Percentiles rank a stretch among this genome's conserved stretches.
Evolutionary conservation across 92 coral and sea anemone genomes (phyloP).

Genomic region (Bergia sp.): DNA sequence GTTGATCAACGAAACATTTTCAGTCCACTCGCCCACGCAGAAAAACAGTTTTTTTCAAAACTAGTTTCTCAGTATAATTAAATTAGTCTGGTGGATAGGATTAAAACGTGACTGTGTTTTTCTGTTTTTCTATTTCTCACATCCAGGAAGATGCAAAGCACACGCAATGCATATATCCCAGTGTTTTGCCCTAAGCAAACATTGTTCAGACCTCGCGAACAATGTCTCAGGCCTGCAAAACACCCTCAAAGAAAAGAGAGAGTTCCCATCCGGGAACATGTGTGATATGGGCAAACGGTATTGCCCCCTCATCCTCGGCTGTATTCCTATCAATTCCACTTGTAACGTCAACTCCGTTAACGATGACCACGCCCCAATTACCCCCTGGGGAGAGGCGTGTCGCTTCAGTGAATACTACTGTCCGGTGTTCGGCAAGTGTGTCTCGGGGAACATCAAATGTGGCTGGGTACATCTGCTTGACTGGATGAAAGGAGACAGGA

Average conservation of each 20-base stretch:
- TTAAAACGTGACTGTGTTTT: neutral
- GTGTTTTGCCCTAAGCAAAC: slow-evolving; percentile 23
- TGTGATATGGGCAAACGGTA: slow-evolving; percentile 21
- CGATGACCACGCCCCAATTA: slow-evolving; percentile 13
- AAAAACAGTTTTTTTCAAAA: too few relatives aligned
- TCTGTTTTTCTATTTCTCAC: too few relatives aligned
- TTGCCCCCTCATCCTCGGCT: slow-evolving; percentile 28
- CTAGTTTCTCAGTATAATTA: too few relatives aligned
- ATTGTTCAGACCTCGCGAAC: slow-evolving; percentile 6
- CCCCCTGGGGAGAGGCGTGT: slow-evolving; percentile 46
- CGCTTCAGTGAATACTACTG: slow-evolving; percentile 34
- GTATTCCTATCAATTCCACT: slow-evolving; percentile 5
- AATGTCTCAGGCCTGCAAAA: neutral
- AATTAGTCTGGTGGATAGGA: too few relatives aligned
- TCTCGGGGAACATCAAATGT: slow-evolving; percentile 6
- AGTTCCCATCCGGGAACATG: neutral
- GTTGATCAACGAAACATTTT: too few relatives aligned
- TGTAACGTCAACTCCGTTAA: slow-evolving; percentile 18
- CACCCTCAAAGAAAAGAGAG: neutral
- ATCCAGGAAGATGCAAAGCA: slow-evolving; percentile 23
- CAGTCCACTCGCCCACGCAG: too few relatives aligned
- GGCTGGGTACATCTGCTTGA: slow-evolving; percentile 17
- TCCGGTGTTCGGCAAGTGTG: slow-evolving; percentile 18
- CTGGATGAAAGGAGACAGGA: slow-evolving; percentile 33
- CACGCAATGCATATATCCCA: slow-evolving; percentile 6